Evolutionary conservation across 2,113 vertebrate genomes (phyloP), one percentile per base, ranked within the genome.

Genomic region (Polyodon spathula): DNA sequence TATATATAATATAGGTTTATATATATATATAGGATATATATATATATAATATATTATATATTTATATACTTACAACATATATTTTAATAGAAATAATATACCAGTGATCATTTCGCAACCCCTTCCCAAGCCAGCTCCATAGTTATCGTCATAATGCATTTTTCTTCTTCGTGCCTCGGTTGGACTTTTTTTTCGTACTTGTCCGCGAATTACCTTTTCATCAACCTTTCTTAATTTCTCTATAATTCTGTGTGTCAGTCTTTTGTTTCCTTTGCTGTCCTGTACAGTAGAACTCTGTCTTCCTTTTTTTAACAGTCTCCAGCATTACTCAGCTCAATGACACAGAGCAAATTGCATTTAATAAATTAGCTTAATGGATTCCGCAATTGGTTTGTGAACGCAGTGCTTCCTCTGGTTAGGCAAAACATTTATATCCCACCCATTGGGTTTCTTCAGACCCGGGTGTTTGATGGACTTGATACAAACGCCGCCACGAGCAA

Each of bases 351-450:
- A 93, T 85, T 89, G 88, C 85, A 76, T 89, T 93, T 93, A 93
- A 94, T 93, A 93, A 93, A 93, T 93, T 84, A 93, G 84, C 84
- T 84, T 96, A 93, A 92, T 94, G 90, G 90, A 91, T 91, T 87
- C 87, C 70, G 83, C 89, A 89, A 92, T 88, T 90, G 86, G 89
- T 87, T 90, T 89, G 89, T 84, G 88, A 88, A 84, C 68, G 5
- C 83, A 64, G 82, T 86, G 91, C 83, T 94, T 94, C 92, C 92
- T 93, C 82, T 15, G 14, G 81, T 92, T 95, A 93, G 80, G 84
- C 79, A 88, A 89, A 92, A 87, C 92, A 94, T 95, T 93, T 92
- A 89, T 92, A 92, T 84, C 84, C 85, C 58, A 74, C 71, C 72
- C 73, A 69, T 70, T 63, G 69, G 63, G 71, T 70, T 81, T 76